These are phyloP conservation scores for Microcebus ravelobensis DNA, from an alignment of 2,113 vertebrate genomes.

Conservation along the genomic window DNA sequence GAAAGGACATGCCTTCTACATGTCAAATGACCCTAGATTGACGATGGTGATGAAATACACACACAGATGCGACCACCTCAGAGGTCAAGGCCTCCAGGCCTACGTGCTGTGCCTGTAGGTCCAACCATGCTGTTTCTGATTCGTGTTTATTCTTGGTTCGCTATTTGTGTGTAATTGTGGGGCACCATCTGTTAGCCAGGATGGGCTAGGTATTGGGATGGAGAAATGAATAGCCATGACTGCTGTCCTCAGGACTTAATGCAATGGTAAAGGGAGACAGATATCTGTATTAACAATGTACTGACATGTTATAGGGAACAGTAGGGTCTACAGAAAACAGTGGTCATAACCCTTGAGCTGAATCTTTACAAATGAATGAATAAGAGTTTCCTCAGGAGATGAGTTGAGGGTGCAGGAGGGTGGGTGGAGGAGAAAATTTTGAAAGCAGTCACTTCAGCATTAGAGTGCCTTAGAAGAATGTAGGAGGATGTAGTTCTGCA, in stretches of 20 bases:
- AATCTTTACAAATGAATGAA: not conserved
- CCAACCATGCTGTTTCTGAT: not conserved
- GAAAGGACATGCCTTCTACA: not conserved
- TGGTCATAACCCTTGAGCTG: not conserved
- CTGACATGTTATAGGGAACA: not conserved
- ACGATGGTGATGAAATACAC: not conserved
- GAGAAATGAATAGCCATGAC: not conserved
- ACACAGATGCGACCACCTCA: not conserved
- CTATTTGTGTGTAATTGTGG: not conserved
- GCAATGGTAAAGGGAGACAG: not conserved
- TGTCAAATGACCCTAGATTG: not conserved
- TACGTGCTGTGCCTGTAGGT: not conserved
- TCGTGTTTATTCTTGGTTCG: not conserved
- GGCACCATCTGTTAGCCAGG: not conserved
- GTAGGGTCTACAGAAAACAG: not conserved
- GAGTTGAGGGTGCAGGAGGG: not conserved
- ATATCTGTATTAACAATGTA: not conserved
- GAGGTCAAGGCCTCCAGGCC: not conserved
- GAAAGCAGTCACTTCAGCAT: not conserved
- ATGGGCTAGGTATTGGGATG: not conserved
- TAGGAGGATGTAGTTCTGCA: not conserved
- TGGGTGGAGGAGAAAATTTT: not conserved
- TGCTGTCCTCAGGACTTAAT: not conserved
- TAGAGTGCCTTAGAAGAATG: not conserved
- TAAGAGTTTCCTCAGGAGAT: not conserved